Conservation (phyloP, 1,140 invertebrate species). For the Calliopsis andreniformis region DNA sequence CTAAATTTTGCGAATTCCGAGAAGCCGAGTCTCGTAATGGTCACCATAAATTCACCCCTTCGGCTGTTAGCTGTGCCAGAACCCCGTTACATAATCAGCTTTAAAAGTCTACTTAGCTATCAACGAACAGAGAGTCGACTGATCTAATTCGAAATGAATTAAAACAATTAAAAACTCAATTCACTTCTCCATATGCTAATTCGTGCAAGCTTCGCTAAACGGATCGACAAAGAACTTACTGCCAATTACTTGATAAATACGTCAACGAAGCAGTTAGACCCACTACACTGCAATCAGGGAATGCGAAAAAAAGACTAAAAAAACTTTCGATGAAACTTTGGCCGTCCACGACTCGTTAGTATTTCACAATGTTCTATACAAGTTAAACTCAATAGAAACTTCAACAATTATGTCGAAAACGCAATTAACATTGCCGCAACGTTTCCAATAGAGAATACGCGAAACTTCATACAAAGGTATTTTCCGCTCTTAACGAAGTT, state of each 20-base stretch:
- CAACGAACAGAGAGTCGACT: conserved; percentile 52
- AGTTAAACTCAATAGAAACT: conserved; percentile 45
- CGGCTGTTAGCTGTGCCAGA: conserved; percentile 17
- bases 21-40: conserved; percentile 51
- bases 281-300: background rate
- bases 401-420: conserved; percentile 50
- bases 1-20: conserved; percentile 68
- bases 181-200: too few relatives aligned
- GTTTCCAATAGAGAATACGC: background rate
- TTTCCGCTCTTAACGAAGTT: background rate
- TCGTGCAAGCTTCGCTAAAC: background rate
- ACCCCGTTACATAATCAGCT: conserved; percentile 25
- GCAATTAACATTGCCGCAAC: conserved; percentile 27
- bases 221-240: conserved; percentile 1
- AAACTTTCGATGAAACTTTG: conserved; percentile 45
- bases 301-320: conserved; percentile 1
- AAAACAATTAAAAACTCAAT: too few relatives aligned
- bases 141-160: conserved; percentile 56
- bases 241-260: background rate
- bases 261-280: background rate
- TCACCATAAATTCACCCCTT: conserved; percentile 59
- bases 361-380: conserved; percentile 26
- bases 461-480: conserved; percentile 10
- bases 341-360: conserved; percentile 36
- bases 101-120: conserved; percentile 50